Evolutionary conservation across 2,888 invertebrate species (phyloP), one percentile per base, ranked within the genome.

Genomic region (Pilophorus perplexus): DNA sequence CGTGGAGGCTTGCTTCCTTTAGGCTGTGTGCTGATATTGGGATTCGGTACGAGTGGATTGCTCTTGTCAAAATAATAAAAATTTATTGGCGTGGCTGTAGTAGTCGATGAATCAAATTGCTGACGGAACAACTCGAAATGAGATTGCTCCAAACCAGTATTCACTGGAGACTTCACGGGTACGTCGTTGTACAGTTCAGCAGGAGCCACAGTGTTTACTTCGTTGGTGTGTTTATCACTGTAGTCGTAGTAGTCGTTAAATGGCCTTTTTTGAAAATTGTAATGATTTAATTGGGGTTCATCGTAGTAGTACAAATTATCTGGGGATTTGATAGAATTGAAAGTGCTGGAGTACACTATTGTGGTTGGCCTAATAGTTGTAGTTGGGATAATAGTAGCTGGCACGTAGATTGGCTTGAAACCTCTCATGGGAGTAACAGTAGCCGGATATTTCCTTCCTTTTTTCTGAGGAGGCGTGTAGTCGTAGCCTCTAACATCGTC

Each of bases 241-340:
- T 64, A 52, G 44, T 65, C 55, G 37, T 37, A 54, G 28, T 64
- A 67, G 33, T 40, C 44, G 4, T 46, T 27, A 22, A 37, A 27
- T 1, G 67, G 55, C 28, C 48, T 64, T 27, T 60, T 64, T 38
- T 33, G 40, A 23, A 25, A 33, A 5, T 23, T 27, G 14, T 37
- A 46, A 44, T 65, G n/a, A 75, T 37, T 73, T 74, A 33, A 71
- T 52, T 69, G 27, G 55, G 77, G 74, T 74, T 87, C 86, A 69
- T 87, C 85, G 72, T 85, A 86, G 74, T 85, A 87, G 73, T 83
- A 87, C 76, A 84, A 86, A 5, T 85, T 55, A 72, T 72, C 55
- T 20, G 62, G 62, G 2, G 46, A 28, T 46, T 27, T 48, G 48
- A 70, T 37, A 33, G 71, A 33, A 28, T 67, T 69, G 18, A 67